Evolutionary conservation across 1,140 invertebrate genomes (phyloP), one percentile per base, ranked within the genome.

Genomic region (Zaprionus ornatus): DNA sequence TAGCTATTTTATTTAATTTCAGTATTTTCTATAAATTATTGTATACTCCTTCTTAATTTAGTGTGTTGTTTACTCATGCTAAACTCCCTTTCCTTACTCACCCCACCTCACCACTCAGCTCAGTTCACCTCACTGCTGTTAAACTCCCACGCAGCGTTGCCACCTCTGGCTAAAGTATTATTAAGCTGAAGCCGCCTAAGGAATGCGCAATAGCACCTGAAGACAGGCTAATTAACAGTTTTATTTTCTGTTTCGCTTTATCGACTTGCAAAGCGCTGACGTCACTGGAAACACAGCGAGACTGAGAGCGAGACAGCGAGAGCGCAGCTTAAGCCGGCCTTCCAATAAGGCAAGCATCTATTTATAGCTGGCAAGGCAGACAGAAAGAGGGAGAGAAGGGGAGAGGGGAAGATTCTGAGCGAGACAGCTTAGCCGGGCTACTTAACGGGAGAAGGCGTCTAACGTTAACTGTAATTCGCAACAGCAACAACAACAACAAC

Each of bases 381-480:
- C 27, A 37, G 25, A 42, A 17, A 52, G 23, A 48, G 32, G 2
- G 32, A 10, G 9, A 40, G 37, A 15, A 4, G 9, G 13, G 13
- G 37, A 63, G 15, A 29, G 40, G 6, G 32, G 40, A 37, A 40
- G 54, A 48, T 29, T 27, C 13, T 17, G 50, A 32, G 21, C 17
- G 15, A 56, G 48, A 32, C 13, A 25, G 74, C 70, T 63, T 67
- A 66, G 84, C 68, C 74, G 84, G 79, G 71, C 83, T 81, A 78
- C 77, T 70, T 72, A 77, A 77, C 75, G 75, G 70, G 45, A 74
- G 63, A 72, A 48, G 69, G 71, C 63, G 64, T 61, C 63, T 77
- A 55, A 67, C 77, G 68, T 71, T 88, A 88, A 88, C 84, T 90
- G 84, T 88, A 74, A 75, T 79, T 90, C 60, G 40, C 56, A 77